phyloP scores from a whole-genome alignment of 2,113 vertebrate genomes.

The Dinomys branickii region DNA sequence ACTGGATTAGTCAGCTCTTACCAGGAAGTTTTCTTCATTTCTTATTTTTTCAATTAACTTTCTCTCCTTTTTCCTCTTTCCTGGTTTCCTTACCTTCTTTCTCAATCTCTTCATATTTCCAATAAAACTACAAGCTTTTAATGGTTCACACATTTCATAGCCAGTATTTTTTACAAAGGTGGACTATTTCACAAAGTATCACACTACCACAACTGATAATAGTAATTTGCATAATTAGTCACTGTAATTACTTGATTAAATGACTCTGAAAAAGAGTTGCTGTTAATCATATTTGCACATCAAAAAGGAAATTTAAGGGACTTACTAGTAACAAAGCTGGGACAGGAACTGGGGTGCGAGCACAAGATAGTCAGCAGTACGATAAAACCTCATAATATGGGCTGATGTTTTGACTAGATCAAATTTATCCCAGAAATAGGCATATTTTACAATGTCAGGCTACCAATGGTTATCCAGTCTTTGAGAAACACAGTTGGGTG shows the following conservation, averaged over 20 bases:
- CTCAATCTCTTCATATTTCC: background rate
- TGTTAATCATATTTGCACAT: constrained; percentile 23
- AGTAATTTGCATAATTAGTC: constrained; percentile 29
- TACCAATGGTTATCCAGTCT: background rate
- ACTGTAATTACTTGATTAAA: constrained; percentile 49
- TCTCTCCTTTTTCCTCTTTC: background rate
- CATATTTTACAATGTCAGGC: background rate
- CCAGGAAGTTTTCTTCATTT: background rate
- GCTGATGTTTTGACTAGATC: background rate
- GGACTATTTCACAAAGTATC: background rate
- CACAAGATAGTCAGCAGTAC: background rate
- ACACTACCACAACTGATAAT: background rate
- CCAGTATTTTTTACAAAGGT: background rate
- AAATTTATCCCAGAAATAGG: background rate
- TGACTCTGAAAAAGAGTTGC: background rate
- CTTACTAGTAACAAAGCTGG: background rate
- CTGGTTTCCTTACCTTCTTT: background rate
- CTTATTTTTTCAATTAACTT: background rate
- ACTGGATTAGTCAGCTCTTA: background rate
- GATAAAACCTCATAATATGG: background rate
- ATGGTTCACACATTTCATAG: background rate
- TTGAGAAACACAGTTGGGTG: background rate
- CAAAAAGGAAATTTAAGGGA: background rate
- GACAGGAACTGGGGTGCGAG: background rate
- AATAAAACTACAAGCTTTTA: background rate